A percentile compares a stretch with the other conserved stretches of the same genome.
phyloP scores from a whole-genome alignment of 2,113 vertebrate species.

The Meriones unguiculatus region DNA sequence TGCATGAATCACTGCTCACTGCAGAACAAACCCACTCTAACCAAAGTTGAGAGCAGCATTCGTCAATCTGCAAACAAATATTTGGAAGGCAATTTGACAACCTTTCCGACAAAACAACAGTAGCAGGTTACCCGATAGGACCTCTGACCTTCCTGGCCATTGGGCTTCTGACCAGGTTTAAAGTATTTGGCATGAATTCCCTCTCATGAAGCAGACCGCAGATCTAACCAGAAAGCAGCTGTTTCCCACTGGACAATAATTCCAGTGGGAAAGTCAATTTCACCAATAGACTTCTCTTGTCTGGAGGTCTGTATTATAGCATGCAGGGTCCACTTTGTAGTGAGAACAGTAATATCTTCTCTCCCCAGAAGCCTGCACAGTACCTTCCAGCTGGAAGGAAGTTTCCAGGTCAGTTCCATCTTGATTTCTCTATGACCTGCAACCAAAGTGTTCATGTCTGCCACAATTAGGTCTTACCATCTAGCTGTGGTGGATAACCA shows the following conservation, averaged over 20 bases:
- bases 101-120: background rate
- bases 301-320: background rate
- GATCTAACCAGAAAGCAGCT: background rate
- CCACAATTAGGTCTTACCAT: background rate
- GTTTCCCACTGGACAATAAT: too few relatives aligned
- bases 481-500: background rate
- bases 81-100: background rate
- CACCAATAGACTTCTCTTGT: background rate
- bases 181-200: background rate
- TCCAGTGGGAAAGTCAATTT: too few relatives aligned
- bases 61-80: background rate
- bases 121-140: background rate
- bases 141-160: background rate
- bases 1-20: background rate
- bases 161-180: background rate
- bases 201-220: background rate
- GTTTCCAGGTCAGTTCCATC: background rate
- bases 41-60: background rate
- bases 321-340: background rate
- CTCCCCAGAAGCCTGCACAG: background rate
- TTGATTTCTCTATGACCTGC: background rate
- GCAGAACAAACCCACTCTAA: background rate
- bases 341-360: background rate
- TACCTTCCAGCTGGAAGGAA: background rate
- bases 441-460: background rate